Percentiles rank a stretch among this genome's conserved stretches.
These are phyloP conservation scores for Gallinago media DNA, from an alignment of 2,113 vertebrate genomes.

Conservation along the genomic window DNA sequence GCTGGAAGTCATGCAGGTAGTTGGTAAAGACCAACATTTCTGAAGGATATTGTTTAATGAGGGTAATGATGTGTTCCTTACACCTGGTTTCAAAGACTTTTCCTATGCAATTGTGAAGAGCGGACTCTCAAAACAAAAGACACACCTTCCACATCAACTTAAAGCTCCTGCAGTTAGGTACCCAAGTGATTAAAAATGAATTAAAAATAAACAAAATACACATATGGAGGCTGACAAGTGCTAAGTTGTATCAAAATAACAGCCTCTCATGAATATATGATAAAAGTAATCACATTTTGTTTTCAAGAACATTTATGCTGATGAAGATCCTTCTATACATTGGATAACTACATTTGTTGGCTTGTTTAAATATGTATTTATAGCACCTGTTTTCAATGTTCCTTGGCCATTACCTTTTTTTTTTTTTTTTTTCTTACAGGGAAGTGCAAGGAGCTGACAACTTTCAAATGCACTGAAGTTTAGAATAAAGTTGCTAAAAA, in stretches of 20 bases:
- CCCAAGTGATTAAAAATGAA: background rate
- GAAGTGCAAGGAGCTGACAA: background rate
- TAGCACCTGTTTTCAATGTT: background rate
- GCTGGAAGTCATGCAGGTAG: background rate
- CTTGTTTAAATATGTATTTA: background rate
- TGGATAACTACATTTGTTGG: background rate
- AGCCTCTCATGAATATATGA: background rate
- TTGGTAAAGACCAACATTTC: background rate
- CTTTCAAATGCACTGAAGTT: background rate
- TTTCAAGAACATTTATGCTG: background rate
- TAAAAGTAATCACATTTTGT: background rate
- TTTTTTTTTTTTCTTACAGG: background rate
- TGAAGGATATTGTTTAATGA: background rate
- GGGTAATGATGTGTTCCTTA: background rate
- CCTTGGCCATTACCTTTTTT: background rate
- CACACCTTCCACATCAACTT: background rate
- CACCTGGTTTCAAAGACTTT: background rate
- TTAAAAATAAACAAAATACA: background rate
- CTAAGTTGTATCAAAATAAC: background rate
- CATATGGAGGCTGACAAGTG: background rate
- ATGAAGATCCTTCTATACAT: background rate
- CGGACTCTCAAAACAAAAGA: background rate
- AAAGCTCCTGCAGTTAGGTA: background rate
- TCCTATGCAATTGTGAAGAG: background rate
- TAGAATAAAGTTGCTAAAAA: conserved; percentile 22